Conservation (phyloP, 1,140 invertebrate genomes). For the Drosophila sulfurigaster region DNA sequence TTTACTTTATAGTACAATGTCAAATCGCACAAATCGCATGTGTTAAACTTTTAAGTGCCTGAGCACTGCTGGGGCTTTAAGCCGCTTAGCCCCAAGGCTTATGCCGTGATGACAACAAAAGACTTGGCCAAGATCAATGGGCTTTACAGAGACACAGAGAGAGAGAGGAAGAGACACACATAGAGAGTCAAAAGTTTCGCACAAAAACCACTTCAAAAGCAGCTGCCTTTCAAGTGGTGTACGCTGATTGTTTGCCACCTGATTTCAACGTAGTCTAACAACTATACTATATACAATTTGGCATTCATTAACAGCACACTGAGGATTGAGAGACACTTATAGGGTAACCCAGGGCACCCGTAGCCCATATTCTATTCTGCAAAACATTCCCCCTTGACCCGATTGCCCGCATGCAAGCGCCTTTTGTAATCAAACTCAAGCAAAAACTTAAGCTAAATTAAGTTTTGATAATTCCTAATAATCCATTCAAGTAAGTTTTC, state of each 20-base stretch:
- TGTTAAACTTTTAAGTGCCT: slow-evolving; percentile 59
- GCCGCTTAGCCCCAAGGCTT: slow-evolving; percentile 62
- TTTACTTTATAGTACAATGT: slow-evolving; percentile 6
- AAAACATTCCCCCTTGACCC: neutral
- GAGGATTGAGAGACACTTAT: neutral
- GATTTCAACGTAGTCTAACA: slow-evolving; percentile 31
- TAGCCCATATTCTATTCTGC: neutral
- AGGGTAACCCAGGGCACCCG: slow-evolving; percentile 17
- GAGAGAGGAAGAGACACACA: neutral
- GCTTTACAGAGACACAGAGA: slow-evolving; percentile 35
- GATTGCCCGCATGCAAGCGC: slow-evolving; percentile 33
- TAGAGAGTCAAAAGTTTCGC: slow-evolving; percentile 57
- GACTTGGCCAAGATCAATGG: slow-evolving; percentile 71
- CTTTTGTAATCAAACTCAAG: slow-evolving; percentile 35
- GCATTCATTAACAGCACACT: slow-evolving; percentile 63
- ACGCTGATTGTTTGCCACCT: slow-evolving; percentile 70
- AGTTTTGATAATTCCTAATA: slow-evolving; percentile 84
- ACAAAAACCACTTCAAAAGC: slow-evolving; percentile 74
- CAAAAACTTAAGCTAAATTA: slow-evolving; percentile 75
- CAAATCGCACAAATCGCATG: slow-evolving; percentile 53
- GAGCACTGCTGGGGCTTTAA: slow-evolving; percentile 54
- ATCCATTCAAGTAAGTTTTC: slow-evolving; percentile 80
- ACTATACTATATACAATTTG: slow-evolving; percentile 10
- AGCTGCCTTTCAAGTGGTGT: slow-evolving; percentile 64
- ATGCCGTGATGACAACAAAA: slow-evolving; percentile 62